phyloP scores from a whole-genome alignment of 2,113 vertebrate species.

The Cavia porcellus region DNA sequence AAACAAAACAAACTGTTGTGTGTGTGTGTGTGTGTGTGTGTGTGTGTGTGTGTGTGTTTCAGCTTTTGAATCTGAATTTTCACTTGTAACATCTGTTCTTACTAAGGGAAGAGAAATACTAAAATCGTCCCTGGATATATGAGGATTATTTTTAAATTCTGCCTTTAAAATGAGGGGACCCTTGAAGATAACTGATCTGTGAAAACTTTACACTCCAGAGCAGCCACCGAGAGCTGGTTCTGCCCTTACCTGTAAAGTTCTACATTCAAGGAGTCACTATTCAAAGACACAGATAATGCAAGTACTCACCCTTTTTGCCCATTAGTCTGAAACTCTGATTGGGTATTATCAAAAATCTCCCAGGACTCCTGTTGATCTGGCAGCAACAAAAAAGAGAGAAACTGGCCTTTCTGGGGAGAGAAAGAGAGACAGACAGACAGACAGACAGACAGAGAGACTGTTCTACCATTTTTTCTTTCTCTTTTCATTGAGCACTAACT shows the following conservation, averaged over 20 bases:
- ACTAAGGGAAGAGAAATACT: conserved; percentile 55
- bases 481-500: not conserved
- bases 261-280: not conserved
- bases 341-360: not conserved
- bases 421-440: not conserved
- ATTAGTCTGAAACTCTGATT: not conserved
- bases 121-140: not conserved
- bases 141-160: conserved; percentile 13
- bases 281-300: not conserved
- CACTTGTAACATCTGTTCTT: not conserved
- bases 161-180: not conserved
- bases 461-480: not conserved
- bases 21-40: too few species aligned
- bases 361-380: not conserved
- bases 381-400: not conserved
- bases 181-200: not conserved
- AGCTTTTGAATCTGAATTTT: conserved; percentile 53
- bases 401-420: not conserved
- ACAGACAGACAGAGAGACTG: not conserved
- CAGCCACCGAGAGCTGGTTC: not conserved
- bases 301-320: not conserved
- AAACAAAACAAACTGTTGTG: not conserved
- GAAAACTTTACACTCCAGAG: not conserved
- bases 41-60: not conserved
- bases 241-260: not conserved